These are phyloP conservation scores for Enoplosus armatus DNA, from an alignment of 2,797 vertebrate genomes.

Conservation along the genomic window DNA sequence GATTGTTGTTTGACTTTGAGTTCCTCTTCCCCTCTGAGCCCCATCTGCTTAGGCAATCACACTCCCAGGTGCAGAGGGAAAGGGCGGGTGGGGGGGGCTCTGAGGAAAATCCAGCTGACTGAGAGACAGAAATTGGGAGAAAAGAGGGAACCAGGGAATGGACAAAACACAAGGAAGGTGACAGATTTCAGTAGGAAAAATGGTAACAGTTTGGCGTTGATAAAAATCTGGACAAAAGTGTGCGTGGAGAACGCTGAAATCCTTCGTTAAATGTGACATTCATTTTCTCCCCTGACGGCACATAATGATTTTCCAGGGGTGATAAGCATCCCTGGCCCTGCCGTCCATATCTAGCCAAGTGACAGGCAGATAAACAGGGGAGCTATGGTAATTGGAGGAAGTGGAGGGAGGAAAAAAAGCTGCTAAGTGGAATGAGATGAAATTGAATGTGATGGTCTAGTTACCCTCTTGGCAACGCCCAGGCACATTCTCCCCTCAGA, in stretches of 20 bases:
- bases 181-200: conserved; percentile 36
- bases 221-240: conserved; percentile 17
- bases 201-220: conserved; percentile 19
- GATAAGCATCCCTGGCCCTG: conserved; percentile 62
- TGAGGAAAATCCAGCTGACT: conserved; percentile 68
- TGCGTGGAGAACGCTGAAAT: conserved; percentile 12
- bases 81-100: conserved; percentile 28
- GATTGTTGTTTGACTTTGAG: conserved; percentile 75
- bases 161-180: conserved; percentile 51
- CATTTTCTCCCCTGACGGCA: conserved; percentile 53
- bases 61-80: conserved; percentile 76
- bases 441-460: conserved; percentile 85
- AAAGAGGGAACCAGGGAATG: conserved; percentile 44
- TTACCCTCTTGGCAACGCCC: conserved; percentile 81
- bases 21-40: conserved; percentile 72
- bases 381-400: conserved; percentile 77
- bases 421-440: conserved; percentile 74
- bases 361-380: conserved; percentile 69
- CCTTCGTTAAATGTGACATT: conserved; percentile 50
- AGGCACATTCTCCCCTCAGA: conserved; percentile 65
- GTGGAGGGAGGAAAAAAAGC: conserved; percentile 67
- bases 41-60: conserved; percentile 83
- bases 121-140: conserved; percentile 50
- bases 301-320: conserved; percentile 65
- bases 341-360: conserved; percentile 58